Conservation (phyloP, 2,113 vertebrate genomes). For the Thryonomys swinderianus region DNA sequence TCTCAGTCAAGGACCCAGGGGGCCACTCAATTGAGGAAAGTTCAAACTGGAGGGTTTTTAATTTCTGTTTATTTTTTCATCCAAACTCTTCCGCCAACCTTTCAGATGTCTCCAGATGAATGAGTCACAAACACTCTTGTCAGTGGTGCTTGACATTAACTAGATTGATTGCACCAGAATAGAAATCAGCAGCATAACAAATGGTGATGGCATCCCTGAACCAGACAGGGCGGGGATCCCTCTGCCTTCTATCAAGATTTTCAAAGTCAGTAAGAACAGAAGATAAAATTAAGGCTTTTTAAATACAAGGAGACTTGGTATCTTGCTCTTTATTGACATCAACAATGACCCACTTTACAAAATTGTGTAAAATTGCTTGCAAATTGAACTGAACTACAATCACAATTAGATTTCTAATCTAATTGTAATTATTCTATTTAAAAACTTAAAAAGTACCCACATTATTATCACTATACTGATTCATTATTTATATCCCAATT, state of each 20-base stretch:
- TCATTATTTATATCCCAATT: constrained; percentile 11
- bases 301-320: background rate
- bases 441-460: constrained; percentile 11
- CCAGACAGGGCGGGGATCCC: background rate
- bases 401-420: background rate
- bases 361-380: background rate
- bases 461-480: background rate
- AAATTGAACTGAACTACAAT: background rate
- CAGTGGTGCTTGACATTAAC: constrained; percentile 68
- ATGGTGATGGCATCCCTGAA: background rate
- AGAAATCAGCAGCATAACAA: constrained; percentile 57
- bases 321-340: background rate
- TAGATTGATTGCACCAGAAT: constrained; percentile 57
- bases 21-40: background rate
- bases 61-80: constrained; percentile 52
- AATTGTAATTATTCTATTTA: background rate
- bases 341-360: constrained; percentile 12
- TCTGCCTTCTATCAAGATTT: constrained; percentile 20
- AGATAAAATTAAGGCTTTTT: background rate
- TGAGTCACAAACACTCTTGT: constrained; percentile 56
- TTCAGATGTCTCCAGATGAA: constrained; percentile 66
- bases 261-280: constrained; percentile 15
- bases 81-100: background rate
- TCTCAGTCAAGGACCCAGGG: background rate
- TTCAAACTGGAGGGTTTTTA: background rate